A percentile compares a stretch with the other conserved stretches of the same genome.
phyloP scores from a whole-genome alignment of 2,888 invertebrate species.

The Zaprionus bogoriensis region DNA sequence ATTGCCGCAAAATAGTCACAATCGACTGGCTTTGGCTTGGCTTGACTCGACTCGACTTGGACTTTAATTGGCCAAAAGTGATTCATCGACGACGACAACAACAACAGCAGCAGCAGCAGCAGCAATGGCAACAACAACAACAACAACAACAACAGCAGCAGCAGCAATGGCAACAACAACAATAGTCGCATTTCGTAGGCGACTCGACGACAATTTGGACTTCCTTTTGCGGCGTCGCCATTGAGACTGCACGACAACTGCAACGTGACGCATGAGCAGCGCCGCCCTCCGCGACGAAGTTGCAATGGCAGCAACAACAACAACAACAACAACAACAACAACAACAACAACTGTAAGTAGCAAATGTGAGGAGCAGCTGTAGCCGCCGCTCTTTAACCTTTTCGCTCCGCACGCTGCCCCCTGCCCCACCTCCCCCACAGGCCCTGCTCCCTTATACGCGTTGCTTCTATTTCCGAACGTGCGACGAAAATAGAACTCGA shows the following conservation, averaged over 20 bases:
- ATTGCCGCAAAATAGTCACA: constrained; percentile 47
- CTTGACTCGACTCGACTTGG: constrained; percentile 22
- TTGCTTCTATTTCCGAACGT: constrained; percentile 34
- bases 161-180: constrained; percentile 18
- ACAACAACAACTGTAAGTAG: constrained; percentile 13
- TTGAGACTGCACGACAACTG: constrained; percentile 56
- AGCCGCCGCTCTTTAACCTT: constrained; percentile 42
- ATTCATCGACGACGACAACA: constrained; percentile 32
- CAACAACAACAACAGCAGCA: constrained; percentile 23
- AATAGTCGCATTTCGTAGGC: constrained; percentile 47
- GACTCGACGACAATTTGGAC: constrained; percentile 46
- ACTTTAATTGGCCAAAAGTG: constrained; percentile 46
- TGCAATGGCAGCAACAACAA: not conserved
- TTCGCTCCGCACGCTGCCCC: not conserved
- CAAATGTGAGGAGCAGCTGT: not conserved
- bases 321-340: not conserved
- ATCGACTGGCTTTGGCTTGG: constrained; percentile 26
- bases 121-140: constrained; percentile 12
- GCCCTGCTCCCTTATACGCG: not conserved
- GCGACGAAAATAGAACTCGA: constrained; percentile 42
- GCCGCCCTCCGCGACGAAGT: constrained; percentile 28
- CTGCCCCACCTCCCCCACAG: not conserved
- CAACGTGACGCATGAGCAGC: constrained; percentile 47
- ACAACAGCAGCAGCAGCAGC: constrained; percentile 11
- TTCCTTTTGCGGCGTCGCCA: constrained; percentile 55